Percentiles rank a stretch among this genome's conserved stretches.
These are phyloP conservation scores for Sebastes oblongus DNA, from an alignment of 2,797 vertebrate species.

Conservation along the genomic window DNA sequence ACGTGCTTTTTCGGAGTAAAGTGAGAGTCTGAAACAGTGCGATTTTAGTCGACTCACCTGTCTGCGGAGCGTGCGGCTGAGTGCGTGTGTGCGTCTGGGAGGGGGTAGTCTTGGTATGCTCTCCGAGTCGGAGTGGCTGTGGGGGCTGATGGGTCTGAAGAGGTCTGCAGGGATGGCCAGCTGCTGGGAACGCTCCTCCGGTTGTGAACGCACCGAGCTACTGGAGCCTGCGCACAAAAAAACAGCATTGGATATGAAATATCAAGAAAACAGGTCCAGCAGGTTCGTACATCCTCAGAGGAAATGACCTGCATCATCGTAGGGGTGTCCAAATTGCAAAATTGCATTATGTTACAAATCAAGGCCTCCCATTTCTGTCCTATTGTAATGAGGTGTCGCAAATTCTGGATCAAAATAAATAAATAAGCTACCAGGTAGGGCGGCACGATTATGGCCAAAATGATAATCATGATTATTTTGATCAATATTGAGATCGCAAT, in stretches of 20 bases:
- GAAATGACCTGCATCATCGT: background rate
- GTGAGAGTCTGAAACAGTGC: background rate
- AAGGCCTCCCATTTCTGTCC: background rate
- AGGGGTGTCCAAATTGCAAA: background rate
- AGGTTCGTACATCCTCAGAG: background rate
- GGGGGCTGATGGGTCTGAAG: constrained; percentile 86
- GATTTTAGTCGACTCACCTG: constrained; percentile 82
- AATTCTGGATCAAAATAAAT: background rate
- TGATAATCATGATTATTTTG: no score
- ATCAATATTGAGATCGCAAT: no score
- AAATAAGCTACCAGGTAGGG: background rate
- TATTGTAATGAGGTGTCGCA: background rate
- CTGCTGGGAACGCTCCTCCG: constrained; percentile 74
- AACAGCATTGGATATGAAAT: background rate
- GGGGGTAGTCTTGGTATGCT: constrained; percentile 84
- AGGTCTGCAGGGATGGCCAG: constrained; percentile 85
- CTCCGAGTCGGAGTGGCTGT: constrained; percentile 79
- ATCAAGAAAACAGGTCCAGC: background rate
- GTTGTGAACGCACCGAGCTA: constrained; percentile 86
- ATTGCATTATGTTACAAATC: background rate
- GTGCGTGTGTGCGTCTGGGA: constrained; percentile 83
- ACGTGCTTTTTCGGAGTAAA: background rate
- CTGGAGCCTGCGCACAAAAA: constrained; percentile 83
- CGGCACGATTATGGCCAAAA: no score
- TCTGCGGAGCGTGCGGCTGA: constrained; percentile 91